phyloP scores from a whole-genome alignment of 2,888 invertebrate genomes.

The Spilosoma lubricipeda region DNA sequence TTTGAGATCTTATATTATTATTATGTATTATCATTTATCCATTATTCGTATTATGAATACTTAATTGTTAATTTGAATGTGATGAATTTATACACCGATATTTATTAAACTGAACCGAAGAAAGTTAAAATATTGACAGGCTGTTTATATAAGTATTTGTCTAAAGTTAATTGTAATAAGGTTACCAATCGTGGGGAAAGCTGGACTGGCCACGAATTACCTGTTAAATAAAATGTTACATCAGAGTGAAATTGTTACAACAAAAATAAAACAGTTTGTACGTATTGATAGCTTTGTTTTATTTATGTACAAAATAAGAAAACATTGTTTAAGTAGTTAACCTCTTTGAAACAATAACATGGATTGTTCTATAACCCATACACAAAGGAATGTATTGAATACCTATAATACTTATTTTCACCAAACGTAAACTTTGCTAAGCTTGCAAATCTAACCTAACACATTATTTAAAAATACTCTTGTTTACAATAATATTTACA shows the following conservation, averaged over 20 bases:
- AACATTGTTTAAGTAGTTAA: constrained; percentile 49
- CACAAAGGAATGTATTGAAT: constrained; percentile 76
- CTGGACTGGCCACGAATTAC: constrained; percentile 59
- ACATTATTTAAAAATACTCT: constrained; percentile 62
- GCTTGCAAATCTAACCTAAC: constrained; percentile 59
- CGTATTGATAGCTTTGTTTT: constrained; percentile 59
- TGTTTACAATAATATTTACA: constrained; percentile 69
- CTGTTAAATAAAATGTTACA: constrained; percentile 61
- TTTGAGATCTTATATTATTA: constrained; percentile 53
- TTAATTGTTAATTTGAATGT: constrained; percentile 62
- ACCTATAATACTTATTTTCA: constrained; percentile 67
- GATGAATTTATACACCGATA: constrained; percentile 57
- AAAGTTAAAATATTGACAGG: constrained; percentile 2
- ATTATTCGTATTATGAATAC: constrained; percentile 52
- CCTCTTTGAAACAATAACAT: constrained; percentile 41
- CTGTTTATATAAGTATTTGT: neutral
- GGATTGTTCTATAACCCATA: constrained; percentile 51
- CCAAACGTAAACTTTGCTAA: constrained; percentile 53
- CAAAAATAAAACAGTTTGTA: constrained; percentile 70
- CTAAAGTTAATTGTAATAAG: neutral
- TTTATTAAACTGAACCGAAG: neutral
- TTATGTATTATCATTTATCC: constrained; percentile 43
- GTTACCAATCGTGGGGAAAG: neutral
- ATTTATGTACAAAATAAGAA: constrained; percentile 51
- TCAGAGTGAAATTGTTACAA: constrained; percentile 64